Evolutionary conservation across 2,888 invertebrate species (phyloP).

Genomic region (Pyrrhia umbra): DNA sequence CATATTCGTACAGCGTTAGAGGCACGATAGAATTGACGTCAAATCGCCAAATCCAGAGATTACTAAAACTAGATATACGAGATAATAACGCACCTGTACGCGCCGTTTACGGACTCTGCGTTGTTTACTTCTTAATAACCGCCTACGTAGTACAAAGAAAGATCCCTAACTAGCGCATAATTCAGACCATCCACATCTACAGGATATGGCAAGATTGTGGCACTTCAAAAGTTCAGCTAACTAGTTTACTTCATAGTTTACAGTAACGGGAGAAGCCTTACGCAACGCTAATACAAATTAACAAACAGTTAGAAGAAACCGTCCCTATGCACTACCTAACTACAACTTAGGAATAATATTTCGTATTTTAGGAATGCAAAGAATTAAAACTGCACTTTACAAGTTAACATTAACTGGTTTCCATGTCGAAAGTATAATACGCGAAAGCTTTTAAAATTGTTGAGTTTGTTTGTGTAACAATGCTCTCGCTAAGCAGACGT

Average conservation of each 20-base stretch:
- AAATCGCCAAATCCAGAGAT: too few species aligned
- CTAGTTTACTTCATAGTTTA: background rate
- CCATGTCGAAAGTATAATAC: background rate
- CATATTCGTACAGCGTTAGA: too few species aligned
- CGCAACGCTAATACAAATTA: constrained; percentile 1
- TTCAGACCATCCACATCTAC: background rate
- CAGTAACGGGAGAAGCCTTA: constrained; percentile 19
- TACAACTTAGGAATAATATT: background rate
- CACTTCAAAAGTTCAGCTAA: too few species aligned
- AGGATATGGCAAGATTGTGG: background rate
- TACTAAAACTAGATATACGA: too few species aligned
- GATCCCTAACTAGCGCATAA: background rate
- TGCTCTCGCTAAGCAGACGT: constrained; percentile 10
- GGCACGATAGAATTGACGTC: too few species aligned
- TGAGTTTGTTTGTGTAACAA: constrained; percentile 6
- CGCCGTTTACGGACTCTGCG: background rate
- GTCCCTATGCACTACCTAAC: background rate
- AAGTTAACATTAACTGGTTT: background rate
- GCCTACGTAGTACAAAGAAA: too few species aligned
- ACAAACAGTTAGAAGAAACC: constrained; percentile 5
- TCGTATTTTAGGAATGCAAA: too few species aligned
- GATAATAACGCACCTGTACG: too few species aligned
- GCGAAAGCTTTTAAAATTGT: background rate
- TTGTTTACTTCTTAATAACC: too few species aligned
- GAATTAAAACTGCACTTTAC: too few species aligned